Conservation (phyloP, 2,888 invertebrate genomes). For the Lepas anatifera region DNA sequence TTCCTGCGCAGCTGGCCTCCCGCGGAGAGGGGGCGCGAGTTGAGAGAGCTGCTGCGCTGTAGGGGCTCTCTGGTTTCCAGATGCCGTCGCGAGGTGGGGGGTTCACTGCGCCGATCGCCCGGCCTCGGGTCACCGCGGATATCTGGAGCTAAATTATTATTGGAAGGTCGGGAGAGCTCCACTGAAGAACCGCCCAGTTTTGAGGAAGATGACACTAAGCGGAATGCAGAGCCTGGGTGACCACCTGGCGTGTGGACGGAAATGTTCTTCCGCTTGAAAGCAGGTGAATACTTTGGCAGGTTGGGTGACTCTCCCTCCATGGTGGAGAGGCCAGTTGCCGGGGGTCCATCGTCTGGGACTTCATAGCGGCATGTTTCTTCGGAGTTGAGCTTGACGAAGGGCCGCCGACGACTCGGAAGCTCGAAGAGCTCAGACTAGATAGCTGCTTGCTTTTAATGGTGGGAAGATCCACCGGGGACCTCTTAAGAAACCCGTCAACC, state of each 20-base stretch:
- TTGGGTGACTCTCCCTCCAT: constrained; percentile 25
- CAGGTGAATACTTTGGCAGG: constrained; percentile 67
- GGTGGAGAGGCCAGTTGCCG: constrained; percentile 25
- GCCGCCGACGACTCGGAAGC: constrained; percentile 17
- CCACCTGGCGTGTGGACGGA: constrained; percentile 42
- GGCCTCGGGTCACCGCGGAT: neutral
- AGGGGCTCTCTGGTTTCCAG: neutral
- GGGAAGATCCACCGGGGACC: constrained; percentile 59
- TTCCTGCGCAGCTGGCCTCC: neutral
- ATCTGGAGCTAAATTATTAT: neutral
- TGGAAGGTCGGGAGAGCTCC: neutral
- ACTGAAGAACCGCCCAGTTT: neutral
- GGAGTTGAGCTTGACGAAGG: neutral
- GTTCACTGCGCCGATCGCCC: neutral
- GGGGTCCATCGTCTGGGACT: constrained; percentile 15
- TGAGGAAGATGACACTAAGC: neutral
- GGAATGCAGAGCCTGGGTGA: neutral
- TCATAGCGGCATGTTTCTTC: constrained; percentile 15
- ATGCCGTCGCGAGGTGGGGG: neutral
- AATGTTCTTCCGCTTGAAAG: constrained; percentile 61
- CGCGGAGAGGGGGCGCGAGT: neutral
- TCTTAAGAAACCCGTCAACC: constrained; percentile 37
- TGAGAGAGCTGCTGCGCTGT: constrained; percentile 11
- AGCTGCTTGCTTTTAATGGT: constrained; percentile 66
- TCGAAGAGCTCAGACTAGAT: constrained; percentile 14